Base-by-base conservation (phyloP, 2,797 vertebrate genomes). In the Gobio occitaniae region DNA sequence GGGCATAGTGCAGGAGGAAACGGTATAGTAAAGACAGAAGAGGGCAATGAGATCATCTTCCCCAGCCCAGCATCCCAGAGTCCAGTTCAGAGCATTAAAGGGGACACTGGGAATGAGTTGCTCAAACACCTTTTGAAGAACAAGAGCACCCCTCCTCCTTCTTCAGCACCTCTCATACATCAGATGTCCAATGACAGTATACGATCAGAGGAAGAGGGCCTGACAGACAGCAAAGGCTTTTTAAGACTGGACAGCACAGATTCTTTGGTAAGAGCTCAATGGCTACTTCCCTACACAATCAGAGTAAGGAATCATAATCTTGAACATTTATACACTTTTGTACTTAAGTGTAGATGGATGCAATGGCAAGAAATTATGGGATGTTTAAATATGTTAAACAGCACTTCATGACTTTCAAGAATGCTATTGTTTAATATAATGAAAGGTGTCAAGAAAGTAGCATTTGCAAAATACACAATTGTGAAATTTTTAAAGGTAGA, bases 81-180 rank as follows among this genome's bases (percentile, higher is more conserved):
- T 72, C 91, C 93, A 29, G 90, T 93, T 6, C 83, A 89, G 36
- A 61, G 81, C 59, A 72, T 54, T 59, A 86, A 87, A 63, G 95
- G 93, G 5, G 97, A 99, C 21, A 90, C 91, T 0, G 96, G 97
- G 70, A 99, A 99, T 0, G 98, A 99, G 84, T 91, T 99, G 74
- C 94, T 99, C 69, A 97, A 97, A 90, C 97, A 99, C 74, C 93
- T 99, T 84, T 94, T 99, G 52, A 98, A 97, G 92, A 97, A 97
- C 90, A 99, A 97, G 91, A 95, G 93, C 50, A 92, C 95, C 0
- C 93, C 96, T 0, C 76, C 88, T 21, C 78, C 68, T 19, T 48
- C 83, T 17, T 17, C 52, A 65, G 59, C 83, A 15, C 74, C 83
- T 77, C 92, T 83, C 0, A 72, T 38, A 1, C 93, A 87, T 83